A percentile compares a stretch with the other conserved stretches of the same genome.
Conservation (phyloP, 2,888 invertebrate genomes). For the Mayetiola destructor region DNA sequence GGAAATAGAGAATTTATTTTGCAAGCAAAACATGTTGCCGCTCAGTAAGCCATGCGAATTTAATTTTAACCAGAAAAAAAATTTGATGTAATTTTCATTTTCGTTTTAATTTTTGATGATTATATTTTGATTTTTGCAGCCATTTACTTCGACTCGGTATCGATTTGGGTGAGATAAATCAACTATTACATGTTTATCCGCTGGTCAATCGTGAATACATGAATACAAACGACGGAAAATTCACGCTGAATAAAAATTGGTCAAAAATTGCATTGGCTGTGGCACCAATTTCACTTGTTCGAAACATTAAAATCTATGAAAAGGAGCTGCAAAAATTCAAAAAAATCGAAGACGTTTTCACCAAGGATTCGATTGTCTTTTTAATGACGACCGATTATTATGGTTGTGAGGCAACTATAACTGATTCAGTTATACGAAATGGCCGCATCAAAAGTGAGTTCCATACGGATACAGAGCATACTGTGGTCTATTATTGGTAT, state of each 20-base stretch:
- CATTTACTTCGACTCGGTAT: conserved; percentile 64
- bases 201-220: conserved; percentile 53
- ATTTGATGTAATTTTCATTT: background rate
- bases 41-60: conserved; percentile 44
- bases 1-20: conserved; percentile 38
- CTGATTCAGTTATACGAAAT: conserved; percentile 28
- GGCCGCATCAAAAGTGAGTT: conserved; percentile 29
- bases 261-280: conserved; percentile 44
- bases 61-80: conserved; percentile 1
- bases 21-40: conserved; percentile 36
- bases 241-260: conserved; percentile 61
- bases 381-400: conserved; percentile 67
- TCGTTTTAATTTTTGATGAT: background rate
- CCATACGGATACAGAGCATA: background rate
- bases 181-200: conserved; percentile 55
- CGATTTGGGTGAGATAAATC: conserved; percentile 49
- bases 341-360: conserved; percentile 45
- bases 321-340: conserved; percentile 31
- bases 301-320: conserved; percentile 38
- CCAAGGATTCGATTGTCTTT: conserved; percentile 52
- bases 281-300: conserved; percentile 53
- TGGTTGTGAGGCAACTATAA: conserved; percentile 62
- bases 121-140: conserved; percentile 36
- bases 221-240: conserved; percentile 44
- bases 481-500: background rate